These are phyloP conservation scores for Laupala kohalensis DNA, from an alignment of 1,140 invertebrate species.

Conservation along the genomic window DNA sequence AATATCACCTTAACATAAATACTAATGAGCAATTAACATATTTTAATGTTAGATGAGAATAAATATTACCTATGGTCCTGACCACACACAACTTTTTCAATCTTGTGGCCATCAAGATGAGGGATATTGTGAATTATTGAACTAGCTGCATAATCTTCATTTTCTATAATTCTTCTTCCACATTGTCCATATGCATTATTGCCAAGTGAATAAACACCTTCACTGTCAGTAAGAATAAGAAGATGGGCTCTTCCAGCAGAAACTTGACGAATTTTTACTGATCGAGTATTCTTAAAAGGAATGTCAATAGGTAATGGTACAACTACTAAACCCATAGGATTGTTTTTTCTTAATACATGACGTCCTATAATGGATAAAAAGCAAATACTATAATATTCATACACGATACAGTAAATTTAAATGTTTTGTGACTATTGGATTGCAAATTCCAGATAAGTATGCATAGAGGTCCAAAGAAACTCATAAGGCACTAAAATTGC, in stretches of 20 bases:
- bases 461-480: too few species aligned
- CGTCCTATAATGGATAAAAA: conserved; percentile 31
- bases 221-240: conserved; percentile 62
- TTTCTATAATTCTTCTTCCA: conserved; percentile 62
- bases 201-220: conserved; percentile 70
- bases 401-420: too few species aligned
- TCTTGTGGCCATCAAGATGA: conserved; percentile 44
- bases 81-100: conserved; percentile 63
- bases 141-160: conserved; percentile 60
- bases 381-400: conserved; percentile 1
- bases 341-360: conserved; percentile 42
- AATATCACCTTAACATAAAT: background rate
- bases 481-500: too few species aligned
- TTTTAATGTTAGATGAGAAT: too few species aligned
- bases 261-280: conserved; percentile 41
- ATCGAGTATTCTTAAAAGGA: conserved; percentile 41
- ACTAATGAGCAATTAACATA: background rate
- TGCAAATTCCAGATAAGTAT: too few species aligned
- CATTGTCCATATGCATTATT: conserved; percentile 94
- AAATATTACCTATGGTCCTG: conserved; percentile 65
- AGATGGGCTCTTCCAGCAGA: conserved; percentile 80
- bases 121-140: conserved; percentile 49
- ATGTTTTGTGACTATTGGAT: too few species aligned
- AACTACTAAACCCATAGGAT: conserved; percentile 56
- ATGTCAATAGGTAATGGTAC: conserved; percentile 62